A percentile compares a stretch with the other conserved stretches of the same genome.
These are phyloP conservation scores for Petrolisthes cinctipes DNA, from an alignment of 2,888 invertebrate genomes.

Conservation along the genomic window DNA sequence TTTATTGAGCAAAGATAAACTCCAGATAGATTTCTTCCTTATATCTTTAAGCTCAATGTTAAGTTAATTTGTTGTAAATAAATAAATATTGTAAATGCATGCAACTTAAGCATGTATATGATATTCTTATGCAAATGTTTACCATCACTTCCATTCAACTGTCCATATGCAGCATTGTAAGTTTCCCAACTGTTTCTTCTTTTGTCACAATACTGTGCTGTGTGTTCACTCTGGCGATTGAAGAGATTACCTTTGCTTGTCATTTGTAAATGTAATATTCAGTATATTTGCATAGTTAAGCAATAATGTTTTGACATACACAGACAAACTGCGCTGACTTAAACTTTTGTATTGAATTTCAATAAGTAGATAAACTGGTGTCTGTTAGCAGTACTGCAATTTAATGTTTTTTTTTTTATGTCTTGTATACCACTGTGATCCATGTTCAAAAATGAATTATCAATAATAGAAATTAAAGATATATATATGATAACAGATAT, in stretches of 20 bases:
- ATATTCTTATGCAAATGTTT: conserved; percentile 25
- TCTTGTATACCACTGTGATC: conserved; percentile 31
- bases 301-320: conserved; percentile 16
- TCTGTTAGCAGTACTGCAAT: conserved; percentile 1
- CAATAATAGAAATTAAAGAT: conserved; percentile 23
- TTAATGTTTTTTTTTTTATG: conserved; percentile 14
- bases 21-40: conserved; percentile 36
- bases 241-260: conserved; percentile 12
- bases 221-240: conserved; percentile 3
- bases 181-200: conserved; percentile 2
- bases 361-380: conserved; percentile 6
- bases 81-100: conserved; percentile 18
- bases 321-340: background rate
- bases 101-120: background rate
- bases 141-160: conserved; percentile 17
- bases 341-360: conserved; percentile 1
- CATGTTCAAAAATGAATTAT: conserved; percentile 31
- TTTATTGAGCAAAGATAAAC: conserved; percentile 2
- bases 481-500: conserved; percentile 12
- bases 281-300: background rate
- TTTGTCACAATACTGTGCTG: background rate
- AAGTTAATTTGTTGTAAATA: conserved; percentile 10
- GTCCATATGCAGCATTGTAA: conserved; percentile 13
- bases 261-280: background rate
- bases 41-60: conserved; percentile 28